Evolutionary conservation across 2,888 invertebrate genomes (phyloP).

Genomic region (Dione juno): DNA sequence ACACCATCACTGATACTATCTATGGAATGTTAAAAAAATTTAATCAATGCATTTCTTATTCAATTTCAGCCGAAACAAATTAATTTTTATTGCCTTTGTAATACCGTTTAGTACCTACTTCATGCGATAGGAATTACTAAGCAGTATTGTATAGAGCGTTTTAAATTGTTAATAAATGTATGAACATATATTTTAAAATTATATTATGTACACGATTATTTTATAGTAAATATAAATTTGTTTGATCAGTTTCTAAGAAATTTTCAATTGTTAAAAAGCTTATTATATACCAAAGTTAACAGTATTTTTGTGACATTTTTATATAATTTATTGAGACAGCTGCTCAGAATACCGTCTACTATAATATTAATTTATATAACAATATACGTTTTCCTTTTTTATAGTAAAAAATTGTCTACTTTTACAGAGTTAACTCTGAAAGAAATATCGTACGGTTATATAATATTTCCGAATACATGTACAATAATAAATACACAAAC

Average conservation of each 20-base stretch:
- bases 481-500: not conserved
- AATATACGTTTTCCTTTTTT: not conserved
- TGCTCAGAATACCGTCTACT: not conserved
- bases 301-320: not conserved
- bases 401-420: no score
- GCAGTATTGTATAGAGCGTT: not conserved
- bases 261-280: not conserved
- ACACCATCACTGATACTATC: not conserved
- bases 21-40: not conserved
- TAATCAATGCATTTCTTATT: not conserved
- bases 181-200: not conserved
- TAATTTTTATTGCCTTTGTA: not conserved
- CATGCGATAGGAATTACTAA: not conserved
- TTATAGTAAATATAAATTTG: not conserved
- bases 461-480: not conserved
- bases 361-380: not conserved
- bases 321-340: not conserved
- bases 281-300: not conserved
- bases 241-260: not conserved
- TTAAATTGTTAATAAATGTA: not conserved
- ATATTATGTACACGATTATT: not conserved
- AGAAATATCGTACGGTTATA: not conserved
- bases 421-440: not conserved
- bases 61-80: not conserved
- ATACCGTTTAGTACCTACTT: not conserved